These are phyloP conservation scores for Toxotes lorentzi DNA, from an alignment of 2,797 vertebrate genomes.

Conservation along the genomic window DNA sequence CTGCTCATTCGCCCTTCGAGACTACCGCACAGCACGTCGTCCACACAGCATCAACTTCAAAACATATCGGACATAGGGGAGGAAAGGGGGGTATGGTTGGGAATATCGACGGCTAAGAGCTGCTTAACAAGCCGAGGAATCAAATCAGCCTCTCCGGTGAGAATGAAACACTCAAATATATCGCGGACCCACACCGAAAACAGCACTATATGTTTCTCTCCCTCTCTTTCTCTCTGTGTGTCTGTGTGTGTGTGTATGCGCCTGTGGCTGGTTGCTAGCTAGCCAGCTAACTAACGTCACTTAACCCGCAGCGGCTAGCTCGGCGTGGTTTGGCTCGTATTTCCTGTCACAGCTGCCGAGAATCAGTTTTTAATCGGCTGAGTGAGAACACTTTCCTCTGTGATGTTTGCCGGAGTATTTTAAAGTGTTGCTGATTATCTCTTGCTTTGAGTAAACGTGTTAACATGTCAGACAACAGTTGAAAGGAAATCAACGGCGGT, in stretches of 20 bases:
- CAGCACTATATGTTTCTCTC: not conserved
- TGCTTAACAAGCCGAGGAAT: not conserved
- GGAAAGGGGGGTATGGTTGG: conserved; percentile 2
- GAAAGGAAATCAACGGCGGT: not conserved
- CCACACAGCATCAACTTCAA: conserved; percentile 57
- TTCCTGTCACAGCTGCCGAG: conserved; percentile 54
- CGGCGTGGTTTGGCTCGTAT: conserved; percentile 1
- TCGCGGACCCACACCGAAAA: not conserved
- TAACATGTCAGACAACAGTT: not conserved
- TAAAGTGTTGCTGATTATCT: not conserved
- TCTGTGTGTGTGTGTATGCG: not conserved
- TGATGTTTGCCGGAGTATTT: not conserved
- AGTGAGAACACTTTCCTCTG: not conserved
- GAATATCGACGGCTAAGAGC: not conserved
- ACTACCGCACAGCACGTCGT: not conserved
- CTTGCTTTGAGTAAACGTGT: too few relatives aligned
- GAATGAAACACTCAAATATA: not conserved
- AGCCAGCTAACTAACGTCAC: conserved; percentile 31
- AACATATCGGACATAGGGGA: conserved; percentile 33
- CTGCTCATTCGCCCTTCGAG: conserved; percentile 16
- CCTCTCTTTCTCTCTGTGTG: too few relatives aligned
- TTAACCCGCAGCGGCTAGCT: conserved; percentile 48
- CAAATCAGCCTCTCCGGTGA: conserved; percentile 16
- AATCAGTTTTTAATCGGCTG: not conserved
- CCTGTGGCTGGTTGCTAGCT: conserved; percentile 22